Evolutionary conservation across 2,113 vertebrate genomes (phyloP).

Genomic region (Carollia perspicillata): DNA sequence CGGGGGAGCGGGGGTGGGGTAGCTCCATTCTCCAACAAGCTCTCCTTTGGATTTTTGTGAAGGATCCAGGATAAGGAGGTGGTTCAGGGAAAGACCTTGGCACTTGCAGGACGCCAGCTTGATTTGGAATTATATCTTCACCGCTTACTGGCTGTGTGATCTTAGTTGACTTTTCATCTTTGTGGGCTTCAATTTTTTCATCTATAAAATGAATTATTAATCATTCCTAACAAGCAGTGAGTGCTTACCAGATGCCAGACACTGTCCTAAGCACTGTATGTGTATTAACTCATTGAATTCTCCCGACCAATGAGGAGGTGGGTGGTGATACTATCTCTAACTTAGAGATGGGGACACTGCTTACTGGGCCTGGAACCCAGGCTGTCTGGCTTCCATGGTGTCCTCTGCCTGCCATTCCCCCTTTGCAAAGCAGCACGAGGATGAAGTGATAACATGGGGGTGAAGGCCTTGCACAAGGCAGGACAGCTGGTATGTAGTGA

Average conservation of each 20-base stretch:
- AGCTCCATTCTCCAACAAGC: neutral
- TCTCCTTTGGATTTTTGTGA: neutral
- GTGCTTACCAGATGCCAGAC: slow-evolving; percentile 53
- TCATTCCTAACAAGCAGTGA: slow-evolving; percentile 64
- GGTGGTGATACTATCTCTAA: neutral
- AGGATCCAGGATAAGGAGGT: neutral
- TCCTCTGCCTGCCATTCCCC: neutral
- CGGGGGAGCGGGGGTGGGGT: neutral
- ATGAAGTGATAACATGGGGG: accelerated
- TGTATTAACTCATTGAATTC: neutral
- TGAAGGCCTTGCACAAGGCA: neutral
- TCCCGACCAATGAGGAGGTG: neutral
- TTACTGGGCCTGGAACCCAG: neutral
- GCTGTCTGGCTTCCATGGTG: neutral
- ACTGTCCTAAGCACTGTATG: neutral
- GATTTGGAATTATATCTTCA: neutral
- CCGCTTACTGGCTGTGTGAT: neutral
- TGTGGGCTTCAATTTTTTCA: slow-evolving; percentile 48
- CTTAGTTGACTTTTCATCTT: slow-evolving; percentile 44
- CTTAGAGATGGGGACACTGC: neutral
- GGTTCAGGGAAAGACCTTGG: neutral
- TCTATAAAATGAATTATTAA: slow-evolving; percentile 70
- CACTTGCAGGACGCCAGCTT: neutral
- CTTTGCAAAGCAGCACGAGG: accelerated
- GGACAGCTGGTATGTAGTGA: too few relatives aligned